Evolutionary conservation across 2,113 vertebrate species (phyloP), one percentile per base, ranked within the genome.

Genomic region (Bubo bubo): DNA sequence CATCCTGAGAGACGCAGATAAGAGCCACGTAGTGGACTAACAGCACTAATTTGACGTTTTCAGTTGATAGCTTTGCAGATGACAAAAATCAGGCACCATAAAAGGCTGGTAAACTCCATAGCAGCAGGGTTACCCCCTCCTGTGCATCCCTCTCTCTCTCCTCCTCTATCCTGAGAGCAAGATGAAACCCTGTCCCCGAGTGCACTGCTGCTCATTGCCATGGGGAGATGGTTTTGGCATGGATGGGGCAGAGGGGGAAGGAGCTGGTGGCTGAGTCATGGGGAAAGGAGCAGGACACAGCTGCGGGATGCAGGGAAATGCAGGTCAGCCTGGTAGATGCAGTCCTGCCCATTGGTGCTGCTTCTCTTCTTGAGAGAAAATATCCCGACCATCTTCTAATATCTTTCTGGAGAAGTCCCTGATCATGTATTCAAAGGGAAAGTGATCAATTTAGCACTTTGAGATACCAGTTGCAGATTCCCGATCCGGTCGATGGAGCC

Each of bases 1-100:
- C 95, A 96, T 98, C 95, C 98, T 98, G 98, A 95, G 97, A 98
- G 96, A 88, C 28, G 3, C 94, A 97, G 98, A 98, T 98, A 98
- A 98, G 97, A 97, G 94, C 95, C 37, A 64, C 6, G 4, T 95
- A 95, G 93, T 84, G 90, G 93, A 96, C 96, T 95, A 97, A 96
- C 80, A 94, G 97, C 90, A 73, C 97, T 97, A 97, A 97, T 97
- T 96, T 94, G 95, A 95, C 71, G 24, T 94, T 94, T 96, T 52
- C 89, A 76, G 77, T 74, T n/a, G 95, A 98, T 97, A 95, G 98
- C 94, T 97, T 97, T 94, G 92, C 94, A 96, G 95, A 90, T 90
- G 91, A 96, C 92, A 95, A 95, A 96, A 97, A 95, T 93, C 97
- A 97, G 90, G 79, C 80, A 60, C 88, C 93, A 95, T 91, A 87